A percentile compares a stretch with the other conserved stretches of the same genome.
Conservation (phyloP, 1,140 invertebrate genomes). For the Papilio polyxenes region DNA sequence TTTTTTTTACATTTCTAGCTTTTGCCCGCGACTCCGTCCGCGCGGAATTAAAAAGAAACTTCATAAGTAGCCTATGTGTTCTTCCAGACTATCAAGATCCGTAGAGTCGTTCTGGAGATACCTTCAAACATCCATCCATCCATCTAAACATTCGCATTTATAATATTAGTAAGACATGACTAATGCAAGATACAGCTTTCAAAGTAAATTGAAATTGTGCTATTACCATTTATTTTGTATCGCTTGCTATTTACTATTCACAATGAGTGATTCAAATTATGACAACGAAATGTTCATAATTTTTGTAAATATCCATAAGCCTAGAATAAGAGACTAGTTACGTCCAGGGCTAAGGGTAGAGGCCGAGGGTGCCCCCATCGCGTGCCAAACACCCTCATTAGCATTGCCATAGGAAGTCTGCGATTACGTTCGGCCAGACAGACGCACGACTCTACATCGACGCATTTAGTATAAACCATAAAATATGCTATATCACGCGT, state of each 20-base stretch:
- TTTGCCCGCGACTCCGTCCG: too few species aligned
- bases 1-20: too few species aligned
- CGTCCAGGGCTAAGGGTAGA: neutral
- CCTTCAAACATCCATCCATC: too few species aligned
- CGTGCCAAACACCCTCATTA: constrained; percentile 56
- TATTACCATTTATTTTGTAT: neutral
- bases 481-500: constrained; percentile 23
- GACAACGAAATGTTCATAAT: neutral
- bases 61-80: too few species aligned
- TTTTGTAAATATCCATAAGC: neutral
- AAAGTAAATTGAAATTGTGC: neutral
- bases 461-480: neutral
- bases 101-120: too few species aligned
- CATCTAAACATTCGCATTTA: too few species aligned
- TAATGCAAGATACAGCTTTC: too few species aligned
- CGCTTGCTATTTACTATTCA: neutral
- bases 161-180: too few species aligned
- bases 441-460: constrained; percentile 44
- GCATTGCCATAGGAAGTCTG: constrained; percentile 66
- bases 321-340: neutral
- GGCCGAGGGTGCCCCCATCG: constrained; percentile 43
- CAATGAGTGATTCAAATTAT: neutral
- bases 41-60: too few species aligned
- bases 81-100: too few species aligned
- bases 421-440: constrained; percentile 59